These are phyloP conservation scores for Druceiella hillmani DNA, from an alignment of 2,888 invertebrate genomes.

Conservation along the genomic window DNA sequence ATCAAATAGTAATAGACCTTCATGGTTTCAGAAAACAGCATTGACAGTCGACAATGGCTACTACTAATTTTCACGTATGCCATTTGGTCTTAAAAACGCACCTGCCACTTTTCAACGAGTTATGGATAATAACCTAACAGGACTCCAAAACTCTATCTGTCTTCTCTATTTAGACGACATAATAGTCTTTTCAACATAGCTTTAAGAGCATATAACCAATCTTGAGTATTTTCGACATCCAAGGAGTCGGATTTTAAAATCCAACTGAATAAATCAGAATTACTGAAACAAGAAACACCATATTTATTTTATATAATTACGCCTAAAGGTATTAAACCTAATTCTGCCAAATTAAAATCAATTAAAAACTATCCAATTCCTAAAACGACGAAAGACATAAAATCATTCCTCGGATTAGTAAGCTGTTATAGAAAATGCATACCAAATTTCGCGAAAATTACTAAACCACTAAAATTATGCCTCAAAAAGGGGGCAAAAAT, in stretches of 20 bases:
- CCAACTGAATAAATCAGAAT: conserved; percentile 26
- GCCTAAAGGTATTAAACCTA: no score
- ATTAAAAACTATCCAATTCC: conserved; percentile 24
- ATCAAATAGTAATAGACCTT: conserved; percentile 19
- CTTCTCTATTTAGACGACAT: conserved; percentile 29
- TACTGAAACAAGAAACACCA: conserved; percentile 23
- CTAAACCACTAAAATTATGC: conserved; percentile 25
- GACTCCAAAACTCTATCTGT: conserved; percentile 24
- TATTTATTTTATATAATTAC: no score
- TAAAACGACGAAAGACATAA: conserved; percentile 10
- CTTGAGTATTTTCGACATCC: conserved; percentile 22
- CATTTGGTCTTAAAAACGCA: conserved; percentile 28
- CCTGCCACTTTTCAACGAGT: conserved; percentile 29
- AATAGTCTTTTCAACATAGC: conserved; percentile 24
- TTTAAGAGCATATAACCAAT: conserved; percentile 25
- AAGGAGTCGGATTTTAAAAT: conserved; percentile 25
- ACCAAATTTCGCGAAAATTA: conserved; percentile 24
- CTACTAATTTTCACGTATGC: conserved; percentile 29
- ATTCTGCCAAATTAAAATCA: no score
- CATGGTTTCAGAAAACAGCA: conserved; percentile 28
- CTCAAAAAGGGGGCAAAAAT: no score
- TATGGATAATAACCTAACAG: conserved; percentile 28
- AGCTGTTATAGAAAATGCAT: conserved; percentile 27
- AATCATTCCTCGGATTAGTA: conserved; percentile 21
- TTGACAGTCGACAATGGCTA: conserved; percentile 29